phyloP scores from a whole-genome alignment of 1,140 invertebrate genomes.

The Tetramorium simillimum region DNA sequence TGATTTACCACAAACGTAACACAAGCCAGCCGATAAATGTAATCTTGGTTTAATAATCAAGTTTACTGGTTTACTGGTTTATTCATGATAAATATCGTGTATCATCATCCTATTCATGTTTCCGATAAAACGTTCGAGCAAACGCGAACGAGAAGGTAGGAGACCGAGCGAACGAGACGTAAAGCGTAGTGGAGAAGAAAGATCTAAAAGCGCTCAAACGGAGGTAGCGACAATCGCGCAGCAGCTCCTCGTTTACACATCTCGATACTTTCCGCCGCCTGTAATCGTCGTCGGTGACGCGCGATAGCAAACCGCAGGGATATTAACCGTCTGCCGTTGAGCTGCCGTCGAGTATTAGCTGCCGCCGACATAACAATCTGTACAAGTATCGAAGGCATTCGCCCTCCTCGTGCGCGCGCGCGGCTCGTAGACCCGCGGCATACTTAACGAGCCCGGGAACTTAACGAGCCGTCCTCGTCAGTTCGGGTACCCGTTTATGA shows the following conservation, averaged over 20 bases:
- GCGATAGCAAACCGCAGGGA: constrained; percentile 16
- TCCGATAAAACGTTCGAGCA: background rate
- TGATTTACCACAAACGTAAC: constrained; percentile 3
- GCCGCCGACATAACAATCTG: constrained; percentile 59
- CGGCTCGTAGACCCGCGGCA: constrained; percentile 36
- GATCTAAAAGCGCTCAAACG: background rate
- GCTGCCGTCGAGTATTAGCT: constrained; percentile 59
- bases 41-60: constrained; percentile 28
- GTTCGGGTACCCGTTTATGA: constrained; percentile 65
- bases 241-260: constrained; percentile 39
- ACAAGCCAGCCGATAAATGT: background rate
- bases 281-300: constrained; percentile 46
- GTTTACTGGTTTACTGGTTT: constrained; percentile 17
- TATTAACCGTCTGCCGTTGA: constrained; percentile 38
- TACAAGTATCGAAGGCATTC: constrained; percentile 70
- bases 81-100: constrained; percentile 31
- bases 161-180: background rate
- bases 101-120: constrained; percentile 35
- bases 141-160: background rate
- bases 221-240: background rate
- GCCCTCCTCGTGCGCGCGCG: background rate
- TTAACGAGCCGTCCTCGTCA: constrained; percentile 65
- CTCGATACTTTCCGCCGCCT: constrained; percentile 34
- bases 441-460: constrained; percentile 61
- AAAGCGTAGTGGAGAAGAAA: background rate